phyloP scores from a whole-genome alignment of 2,888 invertebrate species.

The Epinotia ramella region DNA sequence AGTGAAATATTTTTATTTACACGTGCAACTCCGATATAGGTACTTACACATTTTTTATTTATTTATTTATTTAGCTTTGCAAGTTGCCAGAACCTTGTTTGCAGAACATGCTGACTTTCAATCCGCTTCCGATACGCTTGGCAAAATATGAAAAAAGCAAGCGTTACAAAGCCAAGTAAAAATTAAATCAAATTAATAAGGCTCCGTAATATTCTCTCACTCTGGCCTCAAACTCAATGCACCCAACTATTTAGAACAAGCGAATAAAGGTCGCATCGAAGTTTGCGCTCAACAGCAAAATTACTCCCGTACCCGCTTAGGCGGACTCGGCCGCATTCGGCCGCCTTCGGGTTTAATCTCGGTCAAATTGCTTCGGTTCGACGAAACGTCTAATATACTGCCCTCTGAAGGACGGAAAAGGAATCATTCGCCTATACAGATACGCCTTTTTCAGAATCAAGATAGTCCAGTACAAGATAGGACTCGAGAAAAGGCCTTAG shows the following conservation, averaged over 20 bases:
- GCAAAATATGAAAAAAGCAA: not conserved
- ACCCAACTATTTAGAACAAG: slow-evolving; percentile 26
- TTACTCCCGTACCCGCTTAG: slow-evolving; percentile 36
- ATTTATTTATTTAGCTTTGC: no score
- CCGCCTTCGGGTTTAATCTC: slow-evolving; percentile 47
- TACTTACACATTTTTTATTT: no score
- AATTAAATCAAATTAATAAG: not conserved
- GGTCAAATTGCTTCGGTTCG: slow-evolving; percentile 49
- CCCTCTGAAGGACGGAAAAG: slow-evolving; percentile 8
- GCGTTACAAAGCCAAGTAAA: no score
- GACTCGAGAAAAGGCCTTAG: slow-evolving; percentile 36
- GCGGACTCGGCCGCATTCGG: slow-evolving; percentile 41
- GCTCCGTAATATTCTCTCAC: not conserved
- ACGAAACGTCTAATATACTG: slow-evolving; percentile 42
- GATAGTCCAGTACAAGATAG: slow-evolving; percentile 24
- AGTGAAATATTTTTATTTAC: no score
- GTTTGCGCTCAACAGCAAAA: slow-evolving; percentile 34
- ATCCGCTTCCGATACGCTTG: not conserved
- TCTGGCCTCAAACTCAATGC: not conserved
- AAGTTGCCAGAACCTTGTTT: no score
- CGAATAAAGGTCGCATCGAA: slow-evolving; percentile 26
- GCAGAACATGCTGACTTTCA: not conserved
- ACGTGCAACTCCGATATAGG: no score
- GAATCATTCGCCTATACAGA: not conserved
- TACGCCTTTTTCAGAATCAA: slow-evolving; percentile 9